Conservation (phyloP, 2,888 invertebrate species). For the Papilio gigon region DNA sequence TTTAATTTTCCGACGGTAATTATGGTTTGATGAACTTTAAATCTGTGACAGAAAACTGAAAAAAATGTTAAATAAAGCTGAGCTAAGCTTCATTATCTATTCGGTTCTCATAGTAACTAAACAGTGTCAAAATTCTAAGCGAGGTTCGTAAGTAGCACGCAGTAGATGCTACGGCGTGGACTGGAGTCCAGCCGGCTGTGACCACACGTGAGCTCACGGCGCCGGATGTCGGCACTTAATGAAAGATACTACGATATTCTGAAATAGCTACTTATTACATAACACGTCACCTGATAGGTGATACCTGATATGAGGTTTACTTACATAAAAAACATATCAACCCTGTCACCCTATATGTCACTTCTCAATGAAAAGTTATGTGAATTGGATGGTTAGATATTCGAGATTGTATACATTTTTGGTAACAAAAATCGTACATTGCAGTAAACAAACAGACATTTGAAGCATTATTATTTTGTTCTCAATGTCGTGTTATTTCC, state of each 20-base stretch:
- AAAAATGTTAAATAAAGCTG: too few species aligned
- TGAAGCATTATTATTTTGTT: too few species aligned
- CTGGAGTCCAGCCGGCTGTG: conserved; percentile 9
- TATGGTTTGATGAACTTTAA: too few species aligned
- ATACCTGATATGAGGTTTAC: not conserved
- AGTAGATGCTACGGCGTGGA: not conserved
- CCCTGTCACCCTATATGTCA: too few species aligned
- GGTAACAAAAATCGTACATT: too few species aligned
- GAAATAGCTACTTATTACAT: conserved; percentile 9
- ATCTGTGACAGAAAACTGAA: too few species aligned
- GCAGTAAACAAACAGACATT: too few species aligned
- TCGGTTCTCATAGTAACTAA: too few species aligned
- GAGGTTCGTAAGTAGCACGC: not conserved
- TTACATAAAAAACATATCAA: not conserved
- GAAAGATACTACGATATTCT: conserved; percentile 3
- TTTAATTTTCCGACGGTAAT: too few species aligned
- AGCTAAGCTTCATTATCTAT: too few species aligned
- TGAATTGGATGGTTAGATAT: not conserved
- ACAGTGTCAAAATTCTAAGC: not conserved
- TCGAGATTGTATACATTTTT: too few species aligned
- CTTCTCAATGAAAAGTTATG: conserved; percentile 1
- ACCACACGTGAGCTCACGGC: not conserved
- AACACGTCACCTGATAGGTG: too few species aligned
- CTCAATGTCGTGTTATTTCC: not conserved
- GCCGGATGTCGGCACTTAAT: conserved; percentile 5